Percentiles rank a stretch among this genome's conserved stretches.
These are phyloP conservation scores for Tipula vernalis DNA, from an alignment of 2,888 invertebrate species.

Conservation along the genomic window DNA sequence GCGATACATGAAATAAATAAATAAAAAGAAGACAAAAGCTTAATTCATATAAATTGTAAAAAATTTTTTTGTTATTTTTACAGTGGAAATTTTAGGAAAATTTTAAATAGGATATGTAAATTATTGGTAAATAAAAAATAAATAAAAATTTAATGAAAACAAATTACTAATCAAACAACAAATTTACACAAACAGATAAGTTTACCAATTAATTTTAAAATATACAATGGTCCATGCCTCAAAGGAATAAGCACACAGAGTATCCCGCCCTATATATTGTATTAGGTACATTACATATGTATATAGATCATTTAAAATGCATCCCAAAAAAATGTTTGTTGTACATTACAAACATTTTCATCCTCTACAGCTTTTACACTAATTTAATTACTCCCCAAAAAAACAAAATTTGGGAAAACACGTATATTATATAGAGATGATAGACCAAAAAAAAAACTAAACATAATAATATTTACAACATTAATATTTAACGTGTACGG, in stretches of 20 bases:
- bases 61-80: too few relatives aligned
- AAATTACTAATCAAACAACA: too few relatives aligned
- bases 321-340: neutral
- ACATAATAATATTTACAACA: neutral
- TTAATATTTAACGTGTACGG: neutral
- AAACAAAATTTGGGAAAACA: neutral
- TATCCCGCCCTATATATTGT: neutral
- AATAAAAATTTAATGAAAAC: too few relatives aligned
- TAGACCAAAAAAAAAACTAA: neutral
- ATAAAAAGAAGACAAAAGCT: too few relatives aligned
- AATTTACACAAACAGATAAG: neutral
- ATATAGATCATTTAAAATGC: neutral
- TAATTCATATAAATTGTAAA: too few relatives aligned
- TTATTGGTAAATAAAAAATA: too few relatives aligned
- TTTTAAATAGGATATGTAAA: too few relatives aligned
- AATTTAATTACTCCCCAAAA: neutral
- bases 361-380: neutral
- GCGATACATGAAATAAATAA: too few relatives aligned
- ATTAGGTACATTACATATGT: neutral
- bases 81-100: too few relatives aligned
- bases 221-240: neutral
- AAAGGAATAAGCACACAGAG: neutral
- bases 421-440: neutral
- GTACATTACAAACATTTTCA: neutral
- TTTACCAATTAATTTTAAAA: neutral